phyloP scores from a whole-genome alignment of 1,140 invertebrate genomes.

The Drosophila nebulosa region DNA sequence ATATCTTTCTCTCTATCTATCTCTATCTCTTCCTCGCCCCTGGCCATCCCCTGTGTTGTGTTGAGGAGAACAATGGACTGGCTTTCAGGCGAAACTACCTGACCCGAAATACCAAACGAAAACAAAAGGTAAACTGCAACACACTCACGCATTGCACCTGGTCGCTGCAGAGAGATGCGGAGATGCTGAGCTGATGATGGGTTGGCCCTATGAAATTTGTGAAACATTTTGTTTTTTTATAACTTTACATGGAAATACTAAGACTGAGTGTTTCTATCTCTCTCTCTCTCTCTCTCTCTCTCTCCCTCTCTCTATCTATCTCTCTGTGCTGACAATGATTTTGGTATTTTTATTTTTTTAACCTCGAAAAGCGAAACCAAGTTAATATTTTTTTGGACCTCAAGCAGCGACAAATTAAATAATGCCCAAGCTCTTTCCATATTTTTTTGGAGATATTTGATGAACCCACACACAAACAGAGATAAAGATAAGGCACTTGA shows the following conservation, averaged over 20 bases:
- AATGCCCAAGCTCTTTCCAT: conserved; percentile 59
- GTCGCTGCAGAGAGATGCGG: conserved; percentile 20
- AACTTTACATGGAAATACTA: conserved; percentile 67
- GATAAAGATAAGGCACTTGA: conserved; percentile 54
- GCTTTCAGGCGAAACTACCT: conserved; percentile 67
- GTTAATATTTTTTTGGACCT: conserved; percentile 29
- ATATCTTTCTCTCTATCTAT: conserved; percentile 43
- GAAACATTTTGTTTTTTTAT: conserved; percentile 67
- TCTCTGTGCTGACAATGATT: conserved; percentile 28
- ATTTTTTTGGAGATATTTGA: conserved; percentile 16
- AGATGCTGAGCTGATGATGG: conserved; percentile 1
- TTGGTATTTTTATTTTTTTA: conserved; percentile 54
- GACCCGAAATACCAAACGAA: conserved; percentile 51
- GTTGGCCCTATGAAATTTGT: conserved; percentile 64
- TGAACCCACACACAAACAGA: conserved; percentile 51
- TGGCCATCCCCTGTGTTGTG: background rate
- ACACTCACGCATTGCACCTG: conserved; percentile 57
- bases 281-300: conserved; percentile 8
- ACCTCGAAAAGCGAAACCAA: conserved; percentile 48
- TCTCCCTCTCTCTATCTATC: background rate
- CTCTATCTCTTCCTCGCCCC: conserved; percentile 33
- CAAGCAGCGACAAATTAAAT: conserved; percentile 54
- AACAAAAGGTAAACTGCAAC: conserved; percentile 48
- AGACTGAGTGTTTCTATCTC: conserved; percentile 1
- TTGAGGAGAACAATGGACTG: conserved; percentile 53